Evolutionary conservation across 2,113 vertebrate genomes (phyloP).

Genomic region (Dunckerocampus dactyliophorus): DNA sequence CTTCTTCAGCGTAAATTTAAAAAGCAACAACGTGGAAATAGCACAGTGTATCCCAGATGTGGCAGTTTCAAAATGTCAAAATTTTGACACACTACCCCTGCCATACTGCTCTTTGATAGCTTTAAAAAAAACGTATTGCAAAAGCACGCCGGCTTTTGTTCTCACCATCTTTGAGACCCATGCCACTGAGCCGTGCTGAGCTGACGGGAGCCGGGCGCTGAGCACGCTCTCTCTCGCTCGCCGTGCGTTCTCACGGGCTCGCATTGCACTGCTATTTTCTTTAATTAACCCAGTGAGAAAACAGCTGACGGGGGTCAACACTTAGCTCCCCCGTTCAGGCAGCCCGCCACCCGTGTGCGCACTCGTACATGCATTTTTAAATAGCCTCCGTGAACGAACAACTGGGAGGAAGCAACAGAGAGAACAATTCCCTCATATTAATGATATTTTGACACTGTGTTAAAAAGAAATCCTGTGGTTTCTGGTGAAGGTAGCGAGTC

Average conservation of each 20-base stretch:
- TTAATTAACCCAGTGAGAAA: constrained; percentile 80
- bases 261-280: constrained; percentile 73
- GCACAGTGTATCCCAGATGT: not conserved
- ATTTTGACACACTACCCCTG: not conserved
- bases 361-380: constrained; percentile 62
- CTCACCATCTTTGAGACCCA: constrained; percentile 60
- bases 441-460: constrained; percentile 48
- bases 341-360: constrained; percentile 53
- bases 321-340: constrained; percentile 51
- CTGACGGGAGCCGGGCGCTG: constrained; percentile 61
- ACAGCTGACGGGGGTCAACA: constrained; percentile 73
- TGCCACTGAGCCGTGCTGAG: constrained; percentile 62
- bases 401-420: constrained; percentile 23
- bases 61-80: not conserved
- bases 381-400: constrained; percentile 21
- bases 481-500: constrained; percentile 51
- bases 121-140: constrained; percentile 28
- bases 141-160: constrained; percentile 46
- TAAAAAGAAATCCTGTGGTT: constrained; percentile 37
- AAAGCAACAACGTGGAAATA: not conserved
- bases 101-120: constrained; percentile 35
- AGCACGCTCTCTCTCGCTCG: constrained; percentile 48
- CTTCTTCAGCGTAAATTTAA: not conserved
- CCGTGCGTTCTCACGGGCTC: constrained; percentile 72
- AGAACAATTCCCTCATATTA: constrained; percentile 32